These are phyloP conservation scores for Pelecanus crispus DNA, from an alignment of 2,113 vertebrate species.

Conservation along the genomic window DNA sequence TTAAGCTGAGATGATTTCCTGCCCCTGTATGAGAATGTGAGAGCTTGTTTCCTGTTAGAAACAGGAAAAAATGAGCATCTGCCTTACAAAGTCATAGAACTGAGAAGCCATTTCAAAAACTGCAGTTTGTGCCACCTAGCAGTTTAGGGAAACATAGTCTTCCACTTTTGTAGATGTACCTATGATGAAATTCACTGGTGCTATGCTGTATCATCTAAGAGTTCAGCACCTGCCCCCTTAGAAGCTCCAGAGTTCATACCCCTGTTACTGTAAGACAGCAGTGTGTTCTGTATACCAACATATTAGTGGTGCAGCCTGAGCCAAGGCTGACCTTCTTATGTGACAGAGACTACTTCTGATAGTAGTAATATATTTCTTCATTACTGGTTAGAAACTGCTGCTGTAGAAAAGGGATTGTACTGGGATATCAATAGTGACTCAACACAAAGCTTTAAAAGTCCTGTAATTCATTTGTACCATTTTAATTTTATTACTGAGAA, in stretches of 20 bases:
- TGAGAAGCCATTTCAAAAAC: background rate
- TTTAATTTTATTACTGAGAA: background rate
- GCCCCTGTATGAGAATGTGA: background rate
- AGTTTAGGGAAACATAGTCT: background rate
- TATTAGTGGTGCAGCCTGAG: conserved; percentile 27
- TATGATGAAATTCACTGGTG: background rate
- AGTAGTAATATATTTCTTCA: background rate
- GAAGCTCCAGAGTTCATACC: background rate
- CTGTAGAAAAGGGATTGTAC: background rate
- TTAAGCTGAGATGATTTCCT: background rate
- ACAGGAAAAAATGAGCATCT: background rate
- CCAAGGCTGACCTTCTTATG: background rate
- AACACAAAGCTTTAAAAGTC: background rate
- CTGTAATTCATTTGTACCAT: background rate
- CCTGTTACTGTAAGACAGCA: background rate
- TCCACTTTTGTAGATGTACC: background rate
- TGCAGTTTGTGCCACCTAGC: background rate
- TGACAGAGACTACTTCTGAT: background rate
- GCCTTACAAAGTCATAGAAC: accelerated
- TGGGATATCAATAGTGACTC: background rate
- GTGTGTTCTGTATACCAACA: background rate
- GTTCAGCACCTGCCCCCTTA: background rate
- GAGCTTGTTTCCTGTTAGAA: background rate
- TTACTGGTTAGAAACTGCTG: background rate
- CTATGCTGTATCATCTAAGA: background rate